These are phyloP conservation scores for Perizoma affinitatum DNA, from an alignment of 2,888 invertebrate species.

Conservation along the genomic window DNA sequence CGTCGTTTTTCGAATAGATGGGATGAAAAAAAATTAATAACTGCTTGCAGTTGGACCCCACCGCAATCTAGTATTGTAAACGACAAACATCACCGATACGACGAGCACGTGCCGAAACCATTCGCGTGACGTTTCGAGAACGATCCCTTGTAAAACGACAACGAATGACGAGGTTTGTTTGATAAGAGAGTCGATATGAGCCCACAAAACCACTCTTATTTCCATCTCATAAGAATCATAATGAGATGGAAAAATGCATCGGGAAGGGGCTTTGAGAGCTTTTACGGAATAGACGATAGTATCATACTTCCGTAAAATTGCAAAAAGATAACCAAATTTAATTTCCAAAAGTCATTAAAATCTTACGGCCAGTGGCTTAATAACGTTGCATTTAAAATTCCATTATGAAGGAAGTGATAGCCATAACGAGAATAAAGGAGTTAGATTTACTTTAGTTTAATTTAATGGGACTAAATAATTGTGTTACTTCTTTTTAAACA, in stretches of 20 bases:
- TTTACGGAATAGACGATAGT: constrained; percentile 43
- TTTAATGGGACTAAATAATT: constrained; percentile 10
- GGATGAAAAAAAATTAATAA: too few relatives aligned
- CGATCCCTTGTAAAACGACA: constrained; percentile 66
- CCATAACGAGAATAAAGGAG: neutral
- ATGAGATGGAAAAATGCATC: neutral
- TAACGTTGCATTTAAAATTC: constrained; percentile 27
- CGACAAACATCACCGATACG: constrained; percentile 62
- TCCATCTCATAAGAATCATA: constrained; percentile 11
- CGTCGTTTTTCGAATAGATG: too few relatives aligned
- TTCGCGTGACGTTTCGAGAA: constrained; percentile 64
- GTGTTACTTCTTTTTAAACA: neutral
- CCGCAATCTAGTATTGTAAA: constrained; percentile 58
- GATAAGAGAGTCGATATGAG: constrained; percentile 12
- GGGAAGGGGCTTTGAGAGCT: constrained; percentile 36
- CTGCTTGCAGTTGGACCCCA: constrained; percentile 36
- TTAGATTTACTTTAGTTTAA: constrained; percentile 3
- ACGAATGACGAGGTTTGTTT: constrained; percentile 61
- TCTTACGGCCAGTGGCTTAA: constrained; percentile 33
- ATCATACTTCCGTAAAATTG: constrained; percentile 36
- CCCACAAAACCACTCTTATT: constrained; percentile 17
- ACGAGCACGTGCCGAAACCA: constrained; percentile 70
- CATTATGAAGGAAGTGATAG: constrained; percentile 22
- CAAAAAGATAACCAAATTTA: constrained; percentile 40
- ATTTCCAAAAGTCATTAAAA: constrained; percentile 41